Evolutionary conservation across 1,140 invertebrate genomes (phyloP), one percentile per base, ranked within the genome.

Genomic region (Monochamus saltuarius): DNA sequence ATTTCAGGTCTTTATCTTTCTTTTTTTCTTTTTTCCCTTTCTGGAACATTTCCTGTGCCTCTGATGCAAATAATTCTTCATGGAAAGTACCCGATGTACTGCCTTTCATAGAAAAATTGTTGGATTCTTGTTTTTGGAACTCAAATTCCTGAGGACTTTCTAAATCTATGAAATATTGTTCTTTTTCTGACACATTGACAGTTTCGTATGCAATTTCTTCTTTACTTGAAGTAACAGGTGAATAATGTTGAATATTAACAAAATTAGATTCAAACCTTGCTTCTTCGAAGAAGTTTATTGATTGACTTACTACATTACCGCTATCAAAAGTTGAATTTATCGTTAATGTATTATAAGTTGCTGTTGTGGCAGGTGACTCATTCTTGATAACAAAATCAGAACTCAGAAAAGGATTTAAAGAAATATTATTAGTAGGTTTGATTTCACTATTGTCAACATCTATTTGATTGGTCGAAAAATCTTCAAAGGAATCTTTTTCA

Each of bases 1-100:
- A 77, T 51, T 81, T 81, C 11, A 79, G 77, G 0, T 72, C 71
- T 56, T 79, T 79, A 1, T 73, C 71, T 49, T 79, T 80, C 56
- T 71, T 66, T 53, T 68, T 66, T 1, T 83, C 81, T 61, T 79
- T 83, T 39, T 79, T 81, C 3, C 73, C 63, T 56, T 71, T 73
- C 10, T 64, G 47, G 11, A 7, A 13, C 17, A 40, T 10, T 38
- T 61, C 61, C 29, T 54, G 56, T n/a, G 22, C 14, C 6, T 53
- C n/a, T n/a, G 60, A 51, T 2, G 22, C 22, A 29, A 29, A 29
- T 29, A 29, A 29, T 29, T 29, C 22, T 29, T 29, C 22, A 6
- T 29, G 22, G 6, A 29, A 29, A 29, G 2, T 29, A 29, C 22
- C 22, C 6, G 22, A 29, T 29, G 22, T 3, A 6, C 22, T 29